These are phyloP conservation scores for Physocephala rufipes DNA, from an alignment of 2,888 invertebrate species.

Conservation along the genomic window DNA sequence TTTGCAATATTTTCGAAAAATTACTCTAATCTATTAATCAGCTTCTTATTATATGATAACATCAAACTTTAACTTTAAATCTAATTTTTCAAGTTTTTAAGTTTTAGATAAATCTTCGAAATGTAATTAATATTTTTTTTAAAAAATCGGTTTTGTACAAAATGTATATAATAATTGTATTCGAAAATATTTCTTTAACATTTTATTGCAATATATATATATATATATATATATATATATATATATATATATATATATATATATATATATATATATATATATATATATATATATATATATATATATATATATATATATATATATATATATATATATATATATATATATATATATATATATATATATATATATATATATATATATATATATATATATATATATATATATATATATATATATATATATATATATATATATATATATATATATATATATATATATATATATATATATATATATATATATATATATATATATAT, in stretches of 20 bases:
- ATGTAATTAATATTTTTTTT: slow-evolving; percentile 4
- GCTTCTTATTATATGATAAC: background rate
- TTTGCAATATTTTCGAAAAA: no score
- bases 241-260: slow-evolving; percentile 38
- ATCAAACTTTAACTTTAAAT: no score
- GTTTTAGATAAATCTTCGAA: background rate
- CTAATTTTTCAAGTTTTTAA: slow-evolving; percentile 4
- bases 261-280: slow-evolving; percentile 33
- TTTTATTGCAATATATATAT: slow-evolving; percentile 4
- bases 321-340: slow-evolving; percentile 33
- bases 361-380: slow-evolving; percentile 34
- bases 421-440: slow-evolving; percentile 33
- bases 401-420: slow-evolving; percentile 34
- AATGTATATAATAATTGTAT: slow-evolving; percentile 2
- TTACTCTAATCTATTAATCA: no score
- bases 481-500: slow-evolving; percentile 33
- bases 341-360: slow-evolving; percentile 33
- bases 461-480: slow-evolving; percentile 34
- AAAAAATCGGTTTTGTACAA: slow-evolving; percentile 21
- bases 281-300: slow-evolving; percentile 35
- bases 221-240: slow-evolving; percentile 25
- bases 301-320: slow-evolving; percentile 33
- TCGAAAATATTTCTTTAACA: background rate
- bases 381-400: slow-evolving; percentile 34
- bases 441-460: slow-evolving; percentile 34